Evolutionary conservation across 2,797 vertebrate species (phyloP).

Genomic region (Coregonus sp.): DNA sequence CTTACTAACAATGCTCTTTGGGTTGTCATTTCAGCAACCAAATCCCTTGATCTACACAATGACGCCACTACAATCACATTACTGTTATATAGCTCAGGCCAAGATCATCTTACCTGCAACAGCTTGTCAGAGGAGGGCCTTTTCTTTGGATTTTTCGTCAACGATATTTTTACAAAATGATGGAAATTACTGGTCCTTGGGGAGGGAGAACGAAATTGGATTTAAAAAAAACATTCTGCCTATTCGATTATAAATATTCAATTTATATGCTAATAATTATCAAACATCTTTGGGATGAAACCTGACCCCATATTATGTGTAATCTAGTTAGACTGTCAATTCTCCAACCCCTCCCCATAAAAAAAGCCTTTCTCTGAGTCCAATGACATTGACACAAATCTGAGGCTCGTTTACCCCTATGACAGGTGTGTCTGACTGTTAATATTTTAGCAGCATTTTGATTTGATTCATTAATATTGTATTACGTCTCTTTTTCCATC

Average conservation of each 20-base stretch:
- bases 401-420: too few species aligned
- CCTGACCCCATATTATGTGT: neutral
- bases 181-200: constrained; percentile 86
- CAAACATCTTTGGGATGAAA: constrained; percentile 2
- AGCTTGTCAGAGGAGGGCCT: constrained; percentile 85
- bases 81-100: neutral
- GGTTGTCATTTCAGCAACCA: neutral
- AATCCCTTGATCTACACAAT: neutral
- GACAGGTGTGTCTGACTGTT: neutral
- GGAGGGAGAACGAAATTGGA: neutral
- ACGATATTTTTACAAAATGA: constrained; percentile 87
- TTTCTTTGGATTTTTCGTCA: constrained; percentile 89
- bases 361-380: neutral
- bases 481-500: neutral
- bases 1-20: neutral
- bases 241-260: constrained; percentile 1
- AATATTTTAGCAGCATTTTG: constrained; percentile 13
- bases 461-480: neutral
- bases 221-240: neutral
- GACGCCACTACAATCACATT: neutral
- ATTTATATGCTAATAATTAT: neutral
- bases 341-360: neutral
- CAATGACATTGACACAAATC: neutral
- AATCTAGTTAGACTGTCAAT: constrained; percentile 1
- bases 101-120: constrained; percentile 74